Evolutionary conservation across 2,888 invertebrate species (phyloP), one percentile per base, ranked within the genome.

Genomic region (Drosophila mettleri): DNA sequence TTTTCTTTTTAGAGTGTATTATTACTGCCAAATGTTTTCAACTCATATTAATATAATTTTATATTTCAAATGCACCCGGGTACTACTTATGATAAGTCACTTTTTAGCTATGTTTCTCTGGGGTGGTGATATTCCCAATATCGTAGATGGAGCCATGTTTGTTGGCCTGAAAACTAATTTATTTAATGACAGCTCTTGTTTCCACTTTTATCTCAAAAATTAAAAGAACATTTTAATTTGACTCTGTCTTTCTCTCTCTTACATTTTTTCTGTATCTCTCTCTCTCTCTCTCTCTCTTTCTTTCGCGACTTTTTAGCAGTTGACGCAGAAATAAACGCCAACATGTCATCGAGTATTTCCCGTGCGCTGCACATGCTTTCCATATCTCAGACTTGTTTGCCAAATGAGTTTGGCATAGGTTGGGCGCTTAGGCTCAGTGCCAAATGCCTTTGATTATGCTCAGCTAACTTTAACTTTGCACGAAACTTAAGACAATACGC

Each of bases 401-500:
- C 77, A 74, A 74, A 70, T 65, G 54, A 54, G 33, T 70, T 70
- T 76, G 73, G 73, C 76, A 70, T 38, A 49, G 49, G 65, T 59
- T 54, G 57, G 6, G 20, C 53, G 57, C 48, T 49, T 71, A 49
- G 53, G 63, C 55, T 24, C 7, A 16, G 18, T 53, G 70, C 76
- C 58, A 65, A 70, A 20, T 27, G 34, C 1, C 27, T 22, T 33
- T 53, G 69, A 43, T 46, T 34, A 20, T 16, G 10, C 33, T 3
- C 20, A 69, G 45, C 36, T 57, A 57, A 33, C 27, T 54, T 70
- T 12, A 51, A 51, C 22, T 43, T 33, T 20, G 24, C 41, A 48
- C 45, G 18, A 14, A 53, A 41, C 52, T 48, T 48, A 41, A 55
- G 41, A 46, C 53, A 49, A 54, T 70, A 36, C 16, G 20, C 9